Conservation (phyloP, 1,140 invertebrate species). For the Ceratoteleas bidentatus region DNA sequence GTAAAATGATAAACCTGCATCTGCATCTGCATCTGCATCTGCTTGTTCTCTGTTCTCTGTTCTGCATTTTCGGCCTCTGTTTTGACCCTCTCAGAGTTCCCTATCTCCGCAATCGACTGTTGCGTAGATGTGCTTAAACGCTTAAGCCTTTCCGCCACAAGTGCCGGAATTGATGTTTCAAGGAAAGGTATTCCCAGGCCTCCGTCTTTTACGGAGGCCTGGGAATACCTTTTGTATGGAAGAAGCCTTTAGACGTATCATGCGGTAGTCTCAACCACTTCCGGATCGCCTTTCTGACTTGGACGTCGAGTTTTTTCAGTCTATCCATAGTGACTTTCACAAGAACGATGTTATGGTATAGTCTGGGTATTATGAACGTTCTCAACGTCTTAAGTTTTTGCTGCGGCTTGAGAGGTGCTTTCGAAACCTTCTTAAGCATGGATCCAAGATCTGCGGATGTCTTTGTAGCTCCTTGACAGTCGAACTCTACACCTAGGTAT, state of each 20-base stretch:
- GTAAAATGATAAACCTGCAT: too few species aligned
- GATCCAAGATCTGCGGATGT: background rate
- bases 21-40: too few species aligned
- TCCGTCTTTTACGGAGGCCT: too few species aligned
- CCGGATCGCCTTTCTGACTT: background rate
- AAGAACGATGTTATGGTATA: background rate
- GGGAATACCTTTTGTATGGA: background rate
- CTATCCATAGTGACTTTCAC: background rate
- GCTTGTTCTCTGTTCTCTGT: too few species aligned
- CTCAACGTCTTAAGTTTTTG: too few species aligned
- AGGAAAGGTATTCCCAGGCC: background rate
- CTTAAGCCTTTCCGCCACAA: background rate
- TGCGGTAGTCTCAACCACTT: background rate
- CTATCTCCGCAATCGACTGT: background rate
- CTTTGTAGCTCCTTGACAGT: background rate
- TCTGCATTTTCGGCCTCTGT: too few species aligned
- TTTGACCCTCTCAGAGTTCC: too few species aligned
- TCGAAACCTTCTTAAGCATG: too few species aligned
- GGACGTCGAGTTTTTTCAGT: background rate
- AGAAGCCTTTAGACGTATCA: conserved; percentile 1
- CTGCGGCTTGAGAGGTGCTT: too few species aligned
- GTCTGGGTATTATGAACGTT: background rate
- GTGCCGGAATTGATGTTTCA: background rate
- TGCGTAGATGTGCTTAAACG: background rate
- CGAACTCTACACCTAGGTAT: background rate